Conservation (phyloP, 2,888 invertebrate species). For the Pemphredon lugubris region DNA sequence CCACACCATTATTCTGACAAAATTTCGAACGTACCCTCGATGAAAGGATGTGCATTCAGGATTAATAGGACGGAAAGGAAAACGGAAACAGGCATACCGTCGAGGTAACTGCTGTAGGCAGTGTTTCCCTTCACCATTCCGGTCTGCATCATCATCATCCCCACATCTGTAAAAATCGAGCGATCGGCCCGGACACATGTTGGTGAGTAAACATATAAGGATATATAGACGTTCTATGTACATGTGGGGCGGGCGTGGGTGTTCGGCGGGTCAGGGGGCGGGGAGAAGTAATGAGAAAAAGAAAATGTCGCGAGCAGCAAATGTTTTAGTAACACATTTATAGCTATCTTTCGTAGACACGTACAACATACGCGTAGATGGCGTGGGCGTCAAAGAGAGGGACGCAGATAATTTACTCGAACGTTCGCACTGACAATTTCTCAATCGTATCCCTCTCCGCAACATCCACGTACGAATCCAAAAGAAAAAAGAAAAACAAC, state of each 20-base stretch:
- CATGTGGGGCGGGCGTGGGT: slow-evolving; percentile 10
- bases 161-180: slow-evolving; percentile 93
- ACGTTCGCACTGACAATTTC: neutral
- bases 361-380: neutral
- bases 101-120: slow-evolving; percentile 87
- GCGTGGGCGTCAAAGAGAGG: no score
- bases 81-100: slow-evolving; percentile 87
- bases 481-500: no score
- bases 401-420: no score
- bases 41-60: slow-evolving; percentile 37
- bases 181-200: slow-evolving; percentile 66
- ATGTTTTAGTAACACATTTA: slow-evolving; percentile 26
- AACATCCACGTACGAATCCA: slow-evolving; percentile 32
- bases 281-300: slow-evolving; percentile 4
- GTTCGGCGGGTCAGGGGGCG: neutral
- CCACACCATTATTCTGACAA: slow-evolving; percentile 51
- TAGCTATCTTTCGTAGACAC: slow-evolving; percentile 8
- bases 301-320: slow-evolving; percentile 6
- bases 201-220: slow-evolving; percentile 47
- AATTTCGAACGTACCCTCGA: slow-evolving; percentile 31
- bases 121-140: slow-evolving; percentile 97
- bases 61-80: slow-evolving; percentile 57
- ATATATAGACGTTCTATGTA: slow-evolving; percentile 24
- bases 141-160: slow-evolving; percentile 98
- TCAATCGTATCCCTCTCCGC: neutral